These are phyloP conservation scores for Tigriopus japonicus DNA, from an alignment of 1,140 invertebrate species.

Conservation along the genomic window DNA sequence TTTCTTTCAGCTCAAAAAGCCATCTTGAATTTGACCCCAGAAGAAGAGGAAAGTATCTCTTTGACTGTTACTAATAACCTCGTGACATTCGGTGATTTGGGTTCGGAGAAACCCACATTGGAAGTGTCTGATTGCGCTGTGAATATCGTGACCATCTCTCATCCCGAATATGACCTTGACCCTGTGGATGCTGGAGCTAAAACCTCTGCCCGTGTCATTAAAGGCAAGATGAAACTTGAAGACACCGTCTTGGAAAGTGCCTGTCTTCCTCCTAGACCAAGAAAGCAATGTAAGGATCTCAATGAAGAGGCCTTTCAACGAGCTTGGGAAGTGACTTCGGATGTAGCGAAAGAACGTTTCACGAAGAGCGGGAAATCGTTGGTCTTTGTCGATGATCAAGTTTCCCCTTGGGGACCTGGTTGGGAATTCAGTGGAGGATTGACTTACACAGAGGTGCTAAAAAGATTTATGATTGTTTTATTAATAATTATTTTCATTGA, in stretches of 20 bases:
- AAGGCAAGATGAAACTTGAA: not conserved
- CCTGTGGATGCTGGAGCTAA: not conserved
- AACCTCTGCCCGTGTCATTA: not conserved
- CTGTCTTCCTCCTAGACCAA: not conserved
- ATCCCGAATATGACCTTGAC: not conserved
- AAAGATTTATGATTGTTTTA: not conserved
- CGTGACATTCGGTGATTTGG: not conserved
- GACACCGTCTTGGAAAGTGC: not conserved
- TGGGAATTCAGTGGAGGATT: not conserved
- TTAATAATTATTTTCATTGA: not conserved
- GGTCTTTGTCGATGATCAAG: not conserved
- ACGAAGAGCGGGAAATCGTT: not conserved
- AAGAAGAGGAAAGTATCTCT: not conserved
- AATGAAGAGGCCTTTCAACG: not conserved
- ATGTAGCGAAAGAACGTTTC: not conserved
- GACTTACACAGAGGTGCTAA: not conserved
- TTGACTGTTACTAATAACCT: not conserved
- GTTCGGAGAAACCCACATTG: not conserved
- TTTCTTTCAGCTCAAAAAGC: no score
- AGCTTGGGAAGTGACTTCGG: not conserved
- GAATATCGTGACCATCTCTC: not conserved
- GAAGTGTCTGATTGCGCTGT: not conserved
- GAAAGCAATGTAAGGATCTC: not conserved
- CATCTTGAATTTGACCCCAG: no score
- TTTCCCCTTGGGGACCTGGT: not conserved